phyloP scores from a whole-genome alignment of 2,888 invertebrate genomes.

The Helicoverpa assulta region DNA sequence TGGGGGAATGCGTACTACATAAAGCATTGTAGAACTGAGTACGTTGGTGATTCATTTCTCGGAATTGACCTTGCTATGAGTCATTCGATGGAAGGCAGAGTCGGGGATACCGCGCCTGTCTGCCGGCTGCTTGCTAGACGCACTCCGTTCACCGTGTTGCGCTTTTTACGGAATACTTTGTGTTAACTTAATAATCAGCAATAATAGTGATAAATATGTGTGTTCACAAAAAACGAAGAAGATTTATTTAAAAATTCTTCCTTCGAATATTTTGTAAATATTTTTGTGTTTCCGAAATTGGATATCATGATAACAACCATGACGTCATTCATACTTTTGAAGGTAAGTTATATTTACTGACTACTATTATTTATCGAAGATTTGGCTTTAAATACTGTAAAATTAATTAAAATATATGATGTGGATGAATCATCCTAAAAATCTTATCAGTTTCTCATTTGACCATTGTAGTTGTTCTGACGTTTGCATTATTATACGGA shows the following conservation, averaged over 20 bases:
- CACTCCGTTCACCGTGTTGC: constrained; percentile 80
- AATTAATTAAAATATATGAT: constrained; percentile 53
- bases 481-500: constrained; percentile 76
- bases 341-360: constrained; percentile 77
- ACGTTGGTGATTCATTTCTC: constrained; percentile 90
- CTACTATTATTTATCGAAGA: constrained; percentile 28
- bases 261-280: constrained; percentile 74
- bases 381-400: constrained; percentile 45
- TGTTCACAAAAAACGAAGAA: constrained; percentile 70
- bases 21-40: constrained; percentile 87
- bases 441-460: constrained; percentile 84
- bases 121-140: constrained; percentile 88
- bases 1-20: constrained; percentile 86
- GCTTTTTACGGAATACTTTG: constrained; percentile 73
- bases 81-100: constrained; percentile 90
- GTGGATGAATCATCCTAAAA: constrained; percentile 76
- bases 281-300: constrained; percentile 84
- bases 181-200: constrained; percentile 69
- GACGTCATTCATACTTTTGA: constrained; percentile 90
- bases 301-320: constrained; percentile 90
- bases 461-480: constrained; percentile 80
- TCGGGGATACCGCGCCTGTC: constrained; percentile 91
- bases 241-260: constrained; percentile 68
- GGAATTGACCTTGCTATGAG: constrained; percentile 91
- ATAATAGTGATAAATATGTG: constrained; percentile 75